These are phyloP conservation scores for Labrus mixtus DNA, from an alignment of 2,113 vertebrate species.

Conservation along the genomic window DNA sequence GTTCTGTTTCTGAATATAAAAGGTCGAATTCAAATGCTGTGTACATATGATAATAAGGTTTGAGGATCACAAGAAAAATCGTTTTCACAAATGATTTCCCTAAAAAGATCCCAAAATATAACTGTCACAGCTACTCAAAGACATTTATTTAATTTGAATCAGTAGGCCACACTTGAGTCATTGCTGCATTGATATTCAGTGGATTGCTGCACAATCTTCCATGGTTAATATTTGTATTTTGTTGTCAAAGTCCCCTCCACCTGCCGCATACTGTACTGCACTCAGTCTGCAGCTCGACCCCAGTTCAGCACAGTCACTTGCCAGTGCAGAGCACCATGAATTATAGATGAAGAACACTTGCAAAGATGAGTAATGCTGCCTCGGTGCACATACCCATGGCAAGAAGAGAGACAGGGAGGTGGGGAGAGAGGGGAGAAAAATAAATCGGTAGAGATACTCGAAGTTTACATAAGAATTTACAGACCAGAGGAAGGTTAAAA, in stretches of 20 bases:
- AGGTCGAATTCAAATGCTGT: no score
- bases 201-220: not conserved
- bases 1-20: no score
- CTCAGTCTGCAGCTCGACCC: constrained; percentile 54
- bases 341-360: constrained; percentile 81
- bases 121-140: not conserved
- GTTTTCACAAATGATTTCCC: no score
- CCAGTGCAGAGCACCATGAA: constrained; percentile 73
- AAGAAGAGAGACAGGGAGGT: not conserved
- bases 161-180: not conserved
- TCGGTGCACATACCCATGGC: constrained; percentile 51
- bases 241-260: constrained; percentile 39
- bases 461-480: constrained; percentile 20
- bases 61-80: no score
- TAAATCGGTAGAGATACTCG: not conserved
- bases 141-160: not conserved
- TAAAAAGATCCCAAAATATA: not conserved
- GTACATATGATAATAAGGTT: no score
- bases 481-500: not conserved
- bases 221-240: constrained; percentile 24
- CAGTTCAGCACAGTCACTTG: constrained; percentile 70
- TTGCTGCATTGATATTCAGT: not conserved
- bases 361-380: constrained; percentile 66
- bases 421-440: not conserved
- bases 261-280: constrained; percentile 55